phyloP scores from a whole-genome alignment of 2,888 invertebrate genomes.

The Diploptera punctata region DNA sequence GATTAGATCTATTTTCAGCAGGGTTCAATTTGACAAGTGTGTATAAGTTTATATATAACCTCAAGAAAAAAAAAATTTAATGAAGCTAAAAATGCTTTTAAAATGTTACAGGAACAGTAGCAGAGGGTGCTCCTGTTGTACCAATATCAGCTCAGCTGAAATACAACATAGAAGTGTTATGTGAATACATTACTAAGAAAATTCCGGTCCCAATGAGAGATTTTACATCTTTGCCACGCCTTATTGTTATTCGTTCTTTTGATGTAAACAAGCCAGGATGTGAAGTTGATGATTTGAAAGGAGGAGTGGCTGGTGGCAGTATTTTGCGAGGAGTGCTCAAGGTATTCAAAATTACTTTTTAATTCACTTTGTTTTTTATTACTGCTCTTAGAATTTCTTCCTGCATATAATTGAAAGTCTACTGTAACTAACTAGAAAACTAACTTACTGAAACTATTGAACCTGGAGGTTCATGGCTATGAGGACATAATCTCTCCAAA shows the following conservation, averaged over 20 bases:
- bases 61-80: too few relatives aligned
- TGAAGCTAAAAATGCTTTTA: not conserved
- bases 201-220: slow-evolving; percentile 96
- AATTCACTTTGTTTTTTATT: too few relatives aligned
- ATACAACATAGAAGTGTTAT: slow-evolving; percentile 98
- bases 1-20: too few relatives aligned
- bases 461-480: too few relatives aligned
- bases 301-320: slow-evolving; percentile 99
- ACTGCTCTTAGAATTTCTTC: too few relatives aligned
- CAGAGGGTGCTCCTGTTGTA: slow-evolving; percentile 97
- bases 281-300: slow-evolving; percentile 96
- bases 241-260: slow-evolving; percentile 96
- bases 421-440: too few relatives aligned
- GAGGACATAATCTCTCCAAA: too few relatives aligned
- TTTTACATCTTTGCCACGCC: slow-evolving; percentile 91
- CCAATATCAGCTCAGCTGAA: slow-evolving; percentile 99
- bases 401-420: too few relatives aligned
- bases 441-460: too few relatives aligned
- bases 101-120: slow-evolving; percentile 80
- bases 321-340: slow-evolving; percentile 94
- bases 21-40: too few relatives aligned
- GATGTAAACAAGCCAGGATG: slow-evolving; percentile 99
- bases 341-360: too few relatives aligned
- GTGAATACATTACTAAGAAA: slow-evolving; percentile 98
- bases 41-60: too few relatives aligned